Percentiles rank a stretch among this genome's conserved stretches.
phyloP scores from a whole-genome alignment of 2,113 vertebrate species.

The Dicerorhinus sumatrensis region DNA sequence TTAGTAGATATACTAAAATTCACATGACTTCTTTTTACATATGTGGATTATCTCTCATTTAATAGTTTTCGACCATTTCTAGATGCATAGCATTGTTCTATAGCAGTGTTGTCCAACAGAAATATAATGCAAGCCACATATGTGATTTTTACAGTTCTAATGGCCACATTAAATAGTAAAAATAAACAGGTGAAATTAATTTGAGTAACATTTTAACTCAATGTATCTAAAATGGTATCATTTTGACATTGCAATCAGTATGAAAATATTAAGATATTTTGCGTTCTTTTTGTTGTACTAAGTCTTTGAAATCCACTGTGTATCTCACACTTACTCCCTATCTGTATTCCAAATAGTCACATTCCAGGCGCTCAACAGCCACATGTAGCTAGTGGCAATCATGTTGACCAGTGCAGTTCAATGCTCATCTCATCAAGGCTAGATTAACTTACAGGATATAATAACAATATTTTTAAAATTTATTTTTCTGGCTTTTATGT shows the following conservation, averaged over 20 bases:
- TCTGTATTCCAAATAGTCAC: neutral
- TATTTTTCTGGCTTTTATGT: neutral
- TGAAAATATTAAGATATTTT: neutral
- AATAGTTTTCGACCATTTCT: neutral
- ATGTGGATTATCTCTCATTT: neutral
- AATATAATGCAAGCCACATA: neutral
- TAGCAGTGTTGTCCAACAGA: neutral
- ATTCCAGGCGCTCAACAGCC: neutral
- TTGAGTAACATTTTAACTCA: neutral
- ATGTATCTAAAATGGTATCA: neutral
- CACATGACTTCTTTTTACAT: neutral
- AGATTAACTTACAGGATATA: neutral
- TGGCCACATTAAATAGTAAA: neutral
- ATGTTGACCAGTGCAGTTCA: neutral
- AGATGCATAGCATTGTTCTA: neutral
- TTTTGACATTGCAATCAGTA: neutral
- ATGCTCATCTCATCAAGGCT: neutral
- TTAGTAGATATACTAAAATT: neutral
- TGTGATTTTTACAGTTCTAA: neutral
- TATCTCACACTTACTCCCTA: neutral
- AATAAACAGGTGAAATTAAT: neutral
- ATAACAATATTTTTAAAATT: neutral
- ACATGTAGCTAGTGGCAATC: neutral
- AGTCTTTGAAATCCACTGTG: neutral
- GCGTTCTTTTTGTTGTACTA: neutral